These are phyloP conservation scores for Acrobasis consociella DNA, from an alignment of 2,888 invertebrate species.

Conservation along the genomic window DNA sequence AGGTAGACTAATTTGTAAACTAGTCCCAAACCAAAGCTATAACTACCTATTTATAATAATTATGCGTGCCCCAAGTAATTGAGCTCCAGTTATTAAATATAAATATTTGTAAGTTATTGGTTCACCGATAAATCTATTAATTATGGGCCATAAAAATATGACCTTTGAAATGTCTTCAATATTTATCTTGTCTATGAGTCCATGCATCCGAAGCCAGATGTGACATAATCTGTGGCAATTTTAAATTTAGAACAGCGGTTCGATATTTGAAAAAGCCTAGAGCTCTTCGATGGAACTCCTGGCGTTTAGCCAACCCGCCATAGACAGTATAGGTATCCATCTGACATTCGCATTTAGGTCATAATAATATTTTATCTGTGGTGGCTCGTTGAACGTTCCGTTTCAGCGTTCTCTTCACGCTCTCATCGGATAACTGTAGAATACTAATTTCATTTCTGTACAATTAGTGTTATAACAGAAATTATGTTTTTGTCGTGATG, in stretches of 20 bases:
- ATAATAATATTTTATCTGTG: slow-evolving; percentile 60
- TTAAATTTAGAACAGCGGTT: slow-evolving; percentile 47
- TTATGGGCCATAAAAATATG: too few relatives aligned
- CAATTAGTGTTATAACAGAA: slow-evolving; percentile 3
- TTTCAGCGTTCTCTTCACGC: slow-evolving; percentile 38
- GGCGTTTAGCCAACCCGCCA: slow-evolving; percentile 54
- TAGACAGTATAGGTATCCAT: slow-evolving; percentile 48
- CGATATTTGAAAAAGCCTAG: slow-evolving; percentile 53
- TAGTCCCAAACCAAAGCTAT: too few relatives aligned
- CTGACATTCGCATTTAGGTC: slow-evolving; percentile 59
- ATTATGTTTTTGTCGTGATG: neutral
- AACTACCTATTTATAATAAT: too few relatives aligned
- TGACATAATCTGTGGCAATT: slow-evolving; percentile 30
- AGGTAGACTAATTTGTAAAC: too few relatives aligned
- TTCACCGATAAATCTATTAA: too few relatives aligned
- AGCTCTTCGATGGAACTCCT: slow-evolving; percentile 39
- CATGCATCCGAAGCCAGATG: slow-evolving; percentile 11
- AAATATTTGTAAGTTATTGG: too few relatives aligned
- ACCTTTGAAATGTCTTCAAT: neutral
- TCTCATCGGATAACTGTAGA: slow-evolving; percentile 26
- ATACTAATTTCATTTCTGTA: slow-evolving; percentile 24
- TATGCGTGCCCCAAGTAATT: too few relatives aligned
- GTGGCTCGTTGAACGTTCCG: slow-evolving; percentile 38
- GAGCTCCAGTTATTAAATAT: too few relatives aligned
- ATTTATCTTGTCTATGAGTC: slow-evolving; percentile 21